Base-by-base conservation (phyloP, 2,113 vertebrate genomes). In the Hucho hucho region DNA sequence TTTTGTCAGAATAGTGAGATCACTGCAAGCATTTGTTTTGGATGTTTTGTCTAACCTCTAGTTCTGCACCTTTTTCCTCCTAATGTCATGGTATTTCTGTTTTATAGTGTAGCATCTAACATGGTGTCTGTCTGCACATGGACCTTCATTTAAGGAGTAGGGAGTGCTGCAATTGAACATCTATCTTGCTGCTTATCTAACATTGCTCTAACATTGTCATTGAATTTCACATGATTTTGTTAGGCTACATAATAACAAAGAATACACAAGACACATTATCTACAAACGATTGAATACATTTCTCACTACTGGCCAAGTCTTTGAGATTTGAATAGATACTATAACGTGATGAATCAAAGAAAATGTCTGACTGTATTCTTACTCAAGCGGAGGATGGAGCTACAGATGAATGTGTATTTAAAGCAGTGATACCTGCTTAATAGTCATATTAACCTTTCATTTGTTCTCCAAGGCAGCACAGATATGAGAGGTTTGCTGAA, bases 401-500 rank as follows among this genome's bases (percentile, higher is more conserved):
- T 56, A 20, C 53, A 56, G 53, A 56, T 56, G 0, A 32, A 6
- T 56, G 53, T 56, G 53, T 56, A 20, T 56, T 56, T 56, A 56
- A 56, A 56, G 53, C 53, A 56, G 53, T 56, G 53, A 56, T 56
- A 20, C 18, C 4, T 56, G 53, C 53, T 56, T 56, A 43, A 43
- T 11, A 18, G 49, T 18, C 12, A 18, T 53, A 53, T 4, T 18
- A 22, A 61, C 58, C 58, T 61, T 61, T 22, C 1, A 61, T 61
- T 7, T 61, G n/a, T 22, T 61, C 49, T 43, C 9, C 12, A 18
- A 18, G 13, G 6, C 6, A 77, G 82, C 73, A 77, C 46, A 78
- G 80, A 75, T 78, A 43, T 87, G 83, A 76, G 66, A 70, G 72
- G 29, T 83, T 81, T 85, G 78, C 80, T 47, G 63, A 79, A 82